These are phyloP conservation scores for Bradynema listronoti DNA, from an alignment of 1,140 invertebrate species.

Conservation along the genomic window DNA sequence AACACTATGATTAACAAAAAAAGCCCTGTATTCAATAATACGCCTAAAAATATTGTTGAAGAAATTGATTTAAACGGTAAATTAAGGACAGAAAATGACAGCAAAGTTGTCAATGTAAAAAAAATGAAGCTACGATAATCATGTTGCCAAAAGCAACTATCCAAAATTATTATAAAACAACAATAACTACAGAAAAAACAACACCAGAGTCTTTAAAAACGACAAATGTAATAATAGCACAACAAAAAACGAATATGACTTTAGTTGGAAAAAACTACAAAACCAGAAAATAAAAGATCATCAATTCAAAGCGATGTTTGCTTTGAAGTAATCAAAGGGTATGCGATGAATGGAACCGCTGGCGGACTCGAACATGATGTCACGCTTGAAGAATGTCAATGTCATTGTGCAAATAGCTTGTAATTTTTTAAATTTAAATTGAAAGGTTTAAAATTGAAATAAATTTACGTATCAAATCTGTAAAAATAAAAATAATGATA, in stretches of 20 bases:
- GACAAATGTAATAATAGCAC: neutral
- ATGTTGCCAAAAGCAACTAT: neutral
- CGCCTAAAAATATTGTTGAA: too few species aligned
- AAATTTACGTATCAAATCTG: too few species aligned
- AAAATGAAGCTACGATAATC: neutral
- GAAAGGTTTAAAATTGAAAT: too few species aligned
- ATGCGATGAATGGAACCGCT: constrained; percentile 41
- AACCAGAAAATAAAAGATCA: neutral
- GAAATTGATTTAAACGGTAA: too few species aligned
- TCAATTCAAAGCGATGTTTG: constrained; percentile 20
- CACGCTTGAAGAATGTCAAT: constrained; percentile 48
- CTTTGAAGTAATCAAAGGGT: constrained; percentile 47
- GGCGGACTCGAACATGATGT: constrained; percentile 53
- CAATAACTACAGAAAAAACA: neutral
- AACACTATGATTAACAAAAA: too few species aligned
- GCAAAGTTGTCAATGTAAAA: neutral
- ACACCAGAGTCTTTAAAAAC: constrained; percentile 4
- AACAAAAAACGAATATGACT: neutral
- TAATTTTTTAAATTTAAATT: too few species aligned
- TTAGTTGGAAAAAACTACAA: neutral
- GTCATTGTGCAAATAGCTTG: constrained; percentile 51
- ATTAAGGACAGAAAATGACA: too few species aligned
- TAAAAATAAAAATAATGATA: too few species aligned
- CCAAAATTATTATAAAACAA: neutral
- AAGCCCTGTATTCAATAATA: too few species aligned